These are phyloP conservation scores for Temnothorax rugatulus DNA, from an alignment of 2,888 invertebrate species.

Conservation along the genomic window DNA sequence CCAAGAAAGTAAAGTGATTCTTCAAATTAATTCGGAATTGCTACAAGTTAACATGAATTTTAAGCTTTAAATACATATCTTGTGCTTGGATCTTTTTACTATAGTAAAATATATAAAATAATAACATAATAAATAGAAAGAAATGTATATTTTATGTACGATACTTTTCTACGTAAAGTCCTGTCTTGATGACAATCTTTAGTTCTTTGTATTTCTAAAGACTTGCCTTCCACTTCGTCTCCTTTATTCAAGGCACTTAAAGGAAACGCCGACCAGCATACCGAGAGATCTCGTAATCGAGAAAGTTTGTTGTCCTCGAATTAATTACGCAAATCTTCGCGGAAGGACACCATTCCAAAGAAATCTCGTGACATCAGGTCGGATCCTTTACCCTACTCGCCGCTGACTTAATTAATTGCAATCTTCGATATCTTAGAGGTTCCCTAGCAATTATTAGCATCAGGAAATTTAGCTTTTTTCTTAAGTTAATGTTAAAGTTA, in stretches of 20 bases:
- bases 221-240: neutral
- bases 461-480: neutral
- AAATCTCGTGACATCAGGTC: constrained; percentile 54
- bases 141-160: neutral
- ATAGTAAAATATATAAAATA: neutral
- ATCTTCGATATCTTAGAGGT: constrained; percentile 7
- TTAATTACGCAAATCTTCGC: constrained; percentile 64
- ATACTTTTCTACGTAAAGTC: neutral
- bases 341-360: constrained; percentile 52
- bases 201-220: neutral
- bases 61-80: neutral
- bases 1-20: constrained; percentile 4
- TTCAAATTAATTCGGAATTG: constrained; percentile 22
- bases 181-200: neutral
- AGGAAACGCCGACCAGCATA: constrained; percentile 34
- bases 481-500: neutral
- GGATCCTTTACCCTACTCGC: constrained; percentile 53
- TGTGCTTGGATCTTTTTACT: neutral
- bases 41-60: constrained; percentile 21
- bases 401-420: constrained; percentile 70
- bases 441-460: neutral
- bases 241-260: constrained; percentile 29
- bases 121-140: neutral
- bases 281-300: constrained; percentile 27
- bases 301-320: constrained; percentile 52